These are phyloP conservation scores for Megaptera novaeangliae DNA, from an alignment of 2,113 vertebrate genomes.

Conservation along the genomic window DNA sequence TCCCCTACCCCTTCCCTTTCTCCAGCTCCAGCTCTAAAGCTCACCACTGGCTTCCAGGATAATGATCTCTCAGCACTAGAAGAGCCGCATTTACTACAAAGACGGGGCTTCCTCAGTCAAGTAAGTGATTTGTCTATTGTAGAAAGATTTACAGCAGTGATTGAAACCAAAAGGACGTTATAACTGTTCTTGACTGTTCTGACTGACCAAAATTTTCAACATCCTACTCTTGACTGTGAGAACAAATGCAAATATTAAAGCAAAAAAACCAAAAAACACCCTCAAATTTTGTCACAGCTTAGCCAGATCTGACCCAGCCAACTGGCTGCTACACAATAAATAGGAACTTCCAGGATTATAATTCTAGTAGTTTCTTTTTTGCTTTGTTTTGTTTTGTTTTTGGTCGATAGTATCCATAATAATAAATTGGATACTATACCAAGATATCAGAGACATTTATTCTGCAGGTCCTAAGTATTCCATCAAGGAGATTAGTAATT, in stretches of 20 bases:
- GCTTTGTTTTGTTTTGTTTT: background rate
- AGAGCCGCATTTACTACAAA: background rate
- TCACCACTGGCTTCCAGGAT: background rate
- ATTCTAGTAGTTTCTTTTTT: background rate
- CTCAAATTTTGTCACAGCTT: background rate
- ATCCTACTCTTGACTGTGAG: background rate
- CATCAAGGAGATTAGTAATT: background rate
- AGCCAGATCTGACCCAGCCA: background rate
- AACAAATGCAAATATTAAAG: constrained; percentile 13
- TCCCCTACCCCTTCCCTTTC: background rate
- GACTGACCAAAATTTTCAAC: background rate
- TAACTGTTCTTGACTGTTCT: background rate
- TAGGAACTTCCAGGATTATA: background rate
- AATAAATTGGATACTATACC: background rate
- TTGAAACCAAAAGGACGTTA: background rate
- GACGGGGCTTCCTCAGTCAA: background rate
- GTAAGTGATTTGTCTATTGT: background rate
- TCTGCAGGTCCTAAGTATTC: background rate
- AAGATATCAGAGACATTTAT: background rate
- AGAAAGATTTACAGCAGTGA: background rate
- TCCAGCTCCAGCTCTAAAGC: background rate
- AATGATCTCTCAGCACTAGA: background rate
- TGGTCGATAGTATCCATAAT: background rate
- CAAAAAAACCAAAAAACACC: background rate
- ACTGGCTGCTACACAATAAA: background rate